These are phyloP conservation scores for Alitta virens DNA, from an alignment of 2,888 invertebrate genomes.

Conservation along the genomic window DNA sequence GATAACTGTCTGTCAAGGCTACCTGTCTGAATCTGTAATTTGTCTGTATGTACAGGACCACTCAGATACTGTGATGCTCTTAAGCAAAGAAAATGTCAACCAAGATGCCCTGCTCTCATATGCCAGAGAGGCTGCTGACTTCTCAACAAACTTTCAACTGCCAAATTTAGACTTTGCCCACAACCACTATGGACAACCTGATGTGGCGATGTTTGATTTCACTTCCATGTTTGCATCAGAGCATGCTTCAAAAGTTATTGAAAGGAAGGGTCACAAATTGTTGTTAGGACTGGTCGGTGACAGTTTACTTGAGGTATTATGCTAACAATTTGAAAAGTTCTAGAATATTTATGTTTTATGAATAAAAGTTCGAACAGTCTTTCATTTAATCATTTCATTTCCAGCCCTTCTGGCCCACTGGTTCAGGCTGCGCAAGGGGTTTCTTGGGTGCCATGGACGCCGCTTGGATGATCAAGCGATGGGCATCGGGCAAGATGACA, in stretches of 20 bases:
- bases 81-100: constrained; percentile 87
- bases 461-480: constrained; percentile 88
- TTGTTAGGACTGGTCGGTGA: constrained; percentile 92
- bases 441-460: constrained; percentile 94
- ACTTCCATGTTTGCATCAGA: constrained; percentile 98
- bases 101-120: constrained; percentile 84
- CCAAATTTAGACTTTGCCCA: constrained; percentile 82
- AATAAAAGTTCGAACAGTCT: too few relatives aligned
- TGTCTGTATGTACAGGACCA: constrained; percentile 67
- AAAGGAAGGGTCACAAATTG: constrained; percentile 73
- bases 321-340: background rate
- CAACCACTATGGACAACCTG: constrained; percentile 95
- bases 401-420: constrained; percentile 92
- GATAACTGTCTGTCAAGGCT: too few relatives aligned
- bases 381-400: constrained; percentile 16
- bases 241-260: constrained; percentile 84
- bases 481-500: constrained; percentile 70
- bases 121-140: constrained; percentile 91
- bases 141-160: constrained; percentile 51
- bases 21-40: too few relatives aligned
- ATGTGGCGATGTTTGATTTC: constrained; percentile 98
- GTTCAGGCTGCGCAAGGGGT: constrained; percentile 95
- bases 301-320: constrained; percentile 79
- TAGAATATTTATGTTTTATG: too few relatives aligned
- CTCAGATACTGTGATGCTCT: constrained; percentile 82